phyloP scores from a whole-genome alignment of 2,888 invertebrate genomes.

The Pammene aurita region DNA sequence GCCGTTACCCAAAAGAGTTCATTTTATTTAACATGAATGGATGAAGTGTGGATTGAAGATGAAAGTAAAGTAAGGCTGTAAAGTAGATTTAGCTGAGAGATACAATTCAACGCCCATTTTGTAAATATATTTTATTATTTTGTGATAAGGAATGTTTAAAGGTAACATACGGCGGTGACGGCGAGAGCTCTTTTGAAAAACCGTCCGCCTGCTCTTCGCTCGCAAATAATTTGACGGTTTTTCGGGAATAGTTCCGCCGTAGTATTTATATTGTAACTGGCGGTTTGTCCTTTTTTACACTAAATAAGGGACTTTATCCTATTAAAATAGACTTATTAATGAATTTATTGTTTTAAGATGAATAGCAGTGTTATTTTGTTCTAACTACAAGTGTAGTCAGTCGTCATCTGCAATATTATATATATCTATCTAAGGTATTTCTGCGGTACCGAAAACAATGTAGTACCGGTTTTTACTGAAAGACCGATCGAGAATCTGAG shows the following conservation, averaged over 20 bases:
- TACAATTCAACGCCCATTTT: slow-evolving; percentile 67
- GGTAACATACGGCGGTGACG: slow-evolving; percentile 4
- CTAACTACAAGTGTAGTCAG: background rate
- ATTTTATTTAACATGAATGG: background rate
- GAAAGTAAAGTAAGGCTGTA: slow-evolving; percentile 63
- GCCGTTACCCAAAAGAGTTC: slow-evolving; percentile 17
- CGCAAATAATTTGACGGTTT: background rate
- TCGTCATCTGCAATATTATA: slow-evolving; percentile 4
- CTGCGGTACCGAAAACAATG: background rate
- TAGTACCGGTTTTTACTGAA: background rate
- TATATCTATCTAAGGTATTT: background rate
- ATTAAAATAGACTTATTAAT: slow-evolving; percentile 17
- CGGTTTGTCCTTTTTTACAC: slow-evolving; percentile 13
- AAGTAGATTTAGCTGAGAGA: slow-evolving; percentile 65
- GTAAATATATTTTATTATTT: slow-evolving; percentile 36
- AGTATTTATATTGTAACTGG: slow-evolving; percentile 9
- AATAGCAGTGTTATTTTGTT: slow-evolving; percentile 23
- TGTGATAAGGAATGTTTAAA: slow-evolving; percentile 33
- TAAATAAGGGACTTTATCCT: slow-evolving; percentile 7
- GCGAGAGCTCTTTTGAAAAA: background rate
- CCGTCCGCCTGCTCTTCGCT: background rate
- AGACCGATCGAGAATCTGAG: background rate
- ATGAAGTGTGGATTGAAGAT: slow-evolving; percentile 44
- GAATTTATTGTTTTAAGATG: slow-evolving; percentile 11
- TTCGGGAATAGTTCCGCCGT: background rate